Conservation (phyloP, 2,797 vertebrate genomes). For the Gallinago nigripennis region DNA sequence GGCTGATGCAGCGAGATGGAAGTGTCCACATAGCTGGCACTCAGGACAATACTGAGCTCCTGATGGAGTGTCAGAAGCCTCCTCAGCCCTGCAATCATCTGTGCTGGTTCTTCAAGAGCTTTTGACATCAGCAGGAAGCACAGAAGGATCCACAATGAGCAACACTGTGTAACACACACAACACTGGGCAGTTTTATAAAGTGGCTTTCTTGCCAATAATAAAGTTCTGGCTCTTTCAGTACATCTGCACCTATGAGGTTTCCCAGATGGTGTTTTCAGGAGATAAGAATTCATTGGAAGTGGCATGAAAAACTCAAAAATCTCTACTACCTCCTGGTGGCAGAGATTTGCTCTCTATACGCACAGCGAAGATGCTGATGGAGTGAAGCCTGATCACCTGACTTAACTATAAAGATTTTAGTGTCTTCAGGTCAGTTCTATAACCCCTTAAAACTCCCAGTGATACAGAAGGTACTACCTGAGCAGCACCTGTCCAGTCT, state of each 20-base stretch:
- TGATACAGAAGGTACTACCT: not conserved
- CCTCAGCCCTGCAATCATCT: not conserved
- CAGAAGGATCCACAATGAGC: not conserved
- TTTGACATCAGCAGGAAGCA: not conserved
- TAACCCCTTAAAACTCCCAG: not conserved
- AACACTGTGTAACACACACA: not conserved
- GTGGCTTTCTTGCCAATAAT: not conserved
- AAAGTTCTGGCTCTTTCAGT: not conserved
- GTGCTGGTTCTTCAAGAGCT: not conserved
- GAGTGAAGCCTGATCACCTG: not conserved
- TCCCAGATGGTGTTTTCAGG: not conserved
- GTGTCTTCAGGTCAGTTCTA: not conserved
- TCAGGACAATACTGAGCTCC: not conserved
- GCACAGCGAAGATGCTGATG: not conserved
- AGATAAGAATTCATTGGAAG: not conserved
- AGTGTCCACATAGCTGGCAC: not conserved
- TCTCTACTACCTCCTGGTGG: constrained; percentile 43
- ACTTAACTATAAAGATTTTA: not conserved
- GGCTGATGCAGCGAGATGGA: not conserved
- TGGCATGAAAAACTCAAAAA: not conserved
- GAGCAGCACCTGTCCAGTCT: not conserved
- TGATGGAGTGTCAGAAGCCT: not conserved
- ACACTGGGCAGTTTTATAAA: not conserved
- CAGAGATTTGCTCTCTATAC: not conserved
- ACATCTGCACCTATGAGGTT: not conserved